These are phyloP conservation scores for Karalla daura DNA, from an alignment of 2,797 vertebrate species.

Conservation along the genomic window DNA sequence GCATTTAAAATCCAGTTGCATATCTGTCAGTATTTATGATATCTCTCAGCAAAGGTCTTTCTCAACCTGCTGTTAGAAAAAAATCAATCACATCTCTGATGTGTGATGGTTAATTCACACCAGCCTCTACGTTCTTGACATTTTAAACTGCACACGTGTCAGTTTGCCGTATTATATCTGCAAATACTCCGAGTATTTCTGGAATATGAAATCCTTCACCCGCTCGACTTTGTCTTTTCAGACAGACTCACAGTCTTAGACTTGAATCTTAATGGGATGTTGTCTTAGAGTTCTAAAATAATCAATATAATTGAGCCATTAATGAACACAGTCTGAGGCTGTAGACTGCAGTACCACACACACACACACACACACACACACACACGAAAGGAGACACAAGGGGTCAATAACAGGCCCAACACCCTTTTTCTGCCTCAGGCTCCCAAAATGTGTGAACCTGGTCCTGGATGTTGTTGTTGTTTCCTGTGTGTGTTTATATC, in stretches of 20 bases:
- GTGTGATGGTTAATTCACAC: not conserved
- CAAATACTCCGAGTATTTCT: too few species aligned
- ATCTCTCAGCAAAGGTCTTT: not conserved
- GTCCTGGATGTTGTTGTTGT: not conserved
- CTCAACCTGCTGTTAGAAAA: not conserved
- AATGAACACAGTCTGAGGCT: too few species aligned
- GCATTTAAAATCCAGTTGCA: not conserved
- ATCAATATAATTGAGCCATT: too few species aligned
- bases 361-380: not conserved
- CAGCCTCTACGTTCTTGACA: not conserved
- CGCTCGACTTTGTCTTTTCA: too few species aligned
- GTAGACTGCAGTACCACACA: too few species aligned
- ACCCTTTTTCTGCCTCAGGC: fast-evolving
- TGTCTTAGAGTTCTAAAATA: too few species aligned
- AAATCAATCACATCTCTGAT: not conserved
- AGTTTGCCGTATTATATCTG: too few species aligned
- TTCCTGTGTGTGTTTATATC: not conserved
- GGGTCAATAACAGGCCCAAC: not conserved
- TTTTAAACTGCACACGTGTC: not conserved
- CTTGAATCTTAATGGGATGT: too few species aligned
- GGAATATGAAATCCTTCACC: too few species aligned
- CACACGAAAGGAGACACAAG: not conserved
- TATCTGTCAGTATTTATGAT: not conserved
- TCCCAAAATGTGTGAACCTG: not conserved
- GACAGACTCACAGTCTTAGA: too few species aligned